Percentiles rank a stretch among this genome's conserved stretches.
Conservation (phyloP, 2,113 vertebrate species). For the Eubucco bourcierii region DNA sequence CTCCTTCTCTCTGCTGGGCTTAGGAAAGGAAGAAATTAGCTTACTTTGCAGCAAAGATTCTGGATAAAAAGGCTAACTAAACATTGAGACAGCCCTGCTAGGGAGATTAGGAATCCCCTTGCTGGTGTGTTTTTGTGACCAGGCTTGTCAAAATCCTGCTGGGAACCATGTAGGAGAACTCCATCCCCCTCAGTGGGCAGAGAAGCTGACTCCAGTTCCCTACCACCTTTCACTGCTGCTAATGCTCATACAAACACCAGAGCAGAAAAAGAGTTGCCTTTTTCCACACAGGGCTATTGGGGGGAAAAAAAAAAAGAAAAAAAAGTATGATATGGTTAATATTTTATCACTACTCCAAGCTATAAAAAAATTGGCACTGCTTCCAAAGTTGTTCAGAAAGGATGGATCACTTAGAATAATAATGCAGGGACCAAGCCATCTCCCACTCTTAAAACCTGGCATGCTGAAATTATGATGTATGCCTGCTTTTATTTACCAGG, state of each 20-base stretch:
- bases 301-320: not conserved
- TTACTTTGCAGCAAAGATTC: not conserved
- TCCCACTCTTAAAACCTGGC: not conserved
- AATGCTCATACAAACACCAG: not conserved
- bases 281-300: not conserved
- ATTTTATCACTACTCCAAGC: constrained; percentile 39
- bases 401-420: constrained; percentile 34
- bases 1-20: not conserved
- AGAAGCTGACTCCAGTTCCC: not conserved
- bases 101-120: not conserved
- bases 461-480: not conserved
- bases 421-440: not conserved
- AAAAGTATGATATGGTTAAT: constrained; percentile 30
- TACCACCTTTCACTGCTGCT: not conserved
- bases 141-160: not conserved
- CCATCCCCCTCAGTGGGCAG: not conserved
- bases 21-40: constrained; percentile 5
- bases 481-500: not conserved
- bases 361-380: constrained; percentile 35
- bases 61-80: not conserved
- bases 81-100: not conserved
- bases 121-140: not conserved
- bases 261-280: not conserved
- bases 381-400: constrained; percentile 25
- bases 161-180: not conserved